Evolutionary conservation across 2,113 vertebrate species (phyloP).

Genomic region (Aepyceros melampus): DNA sequence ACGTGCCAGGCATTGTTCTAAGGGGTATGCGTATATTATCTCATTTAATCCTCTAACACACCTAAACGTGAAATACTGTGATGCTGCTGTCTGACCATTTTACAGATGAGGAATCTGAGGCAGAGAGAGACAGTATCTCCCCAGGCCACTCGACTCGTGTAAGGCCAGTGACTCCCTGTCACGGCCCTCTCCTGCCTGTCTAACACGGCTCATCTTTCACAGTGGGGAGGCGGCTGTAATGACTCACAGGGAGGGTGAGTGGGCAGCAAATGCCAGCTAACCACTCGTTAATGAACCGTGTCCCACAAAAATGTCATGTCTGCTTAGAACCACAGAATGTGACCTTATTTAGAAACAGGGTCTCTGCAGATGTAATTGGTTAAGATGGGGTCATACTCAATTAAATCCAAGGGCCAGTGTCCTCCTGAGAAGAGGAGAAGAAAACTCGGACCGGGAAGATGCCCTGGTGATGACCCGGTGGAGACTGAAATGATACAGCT

Average conservation of each 20-base stretch:
- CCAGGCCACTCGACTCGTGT: not conserved
- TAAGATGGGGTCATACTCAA: not conserved
- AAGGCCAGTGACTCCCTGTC: not conserved
- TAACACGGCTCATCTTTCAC: not conserved
- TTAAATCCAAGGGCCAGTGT: not conserved
- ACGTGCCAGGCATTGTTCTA: not conserved
- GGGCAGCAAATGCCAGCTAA: not conserved
- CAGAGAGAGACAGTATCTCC: not conserved
- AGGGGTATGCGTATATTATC: too few relatives aligned
- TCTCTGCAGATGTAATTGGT: not conserved
- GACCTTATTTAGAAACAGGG: not conserved
- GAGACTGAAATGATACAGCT: not conserved
- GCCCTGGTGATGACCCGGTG: not conserved
- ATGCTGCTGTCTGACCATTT: not conserved
- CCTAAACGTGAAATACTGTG: not conserved
- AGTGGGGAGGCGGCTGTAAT: rapidly evolving
- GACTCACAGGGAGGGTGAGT: not conserved
- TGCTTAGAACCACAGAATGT: not conserved
- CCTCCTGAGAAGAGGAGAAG: not conserved
- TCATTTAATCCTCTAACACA: not conserved
- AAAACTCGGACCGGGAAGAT: not conserved
- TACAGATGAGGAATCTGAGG: not conserved
- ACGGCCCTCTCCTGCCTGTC: not conserved
- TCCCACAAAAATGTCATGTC: not conserved
- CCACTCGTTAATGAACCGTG: not conserved